phyloP scores from a whole-genome alignment of 92 coral and sea anemone genomes.

The Parazoanthus atlanticus region DNA sequence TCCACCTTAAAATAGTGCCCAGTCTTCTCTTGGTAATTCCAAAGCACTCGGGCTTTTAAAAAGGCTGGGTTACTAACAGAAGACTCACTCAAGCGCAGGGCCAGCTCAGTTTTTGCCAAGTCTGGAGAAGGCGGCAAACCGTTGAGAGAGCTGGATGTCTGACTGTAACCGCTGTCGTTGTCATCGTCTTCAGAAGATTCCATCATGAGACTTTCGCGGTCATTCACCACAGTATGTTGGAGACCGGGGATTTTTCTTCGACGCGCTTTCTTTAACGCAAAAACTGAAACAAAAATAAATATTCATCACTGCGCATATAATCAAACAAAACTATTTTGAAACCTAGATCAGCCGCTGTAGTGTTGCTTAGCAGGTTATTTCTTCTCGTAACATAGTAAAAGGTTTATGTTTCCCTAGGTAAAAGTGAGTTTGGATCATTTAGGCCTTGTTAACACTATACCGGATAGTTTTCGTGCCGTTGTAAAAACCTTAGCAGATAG shows the following conservation, averaged over 20 bases:
- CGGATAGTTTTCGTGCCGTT: too few relatives aligned
- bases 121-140: constrained; percentile 68
- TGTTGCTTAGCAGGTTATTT: too few relatives aligned
- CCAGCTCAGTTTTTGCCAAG: constrained; percentile 80
- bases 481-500: too few relatives aligned
- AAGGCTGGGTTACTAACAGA: constrained; percentile 61
- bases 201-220: constrained; percentile 28
- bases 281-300: constrained; percentile 58
- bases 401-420: too few relatives aligned
- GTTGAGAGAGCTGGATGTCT: constrained; percentile 55
- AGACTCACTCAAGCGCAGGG: constrained; percentile 57
- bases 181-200: constrained; percentile 70
- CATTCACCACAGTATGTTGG: constrained; percentile 58
- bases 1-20: constrained; percentile 55
- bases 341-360: too few relatives aligned
- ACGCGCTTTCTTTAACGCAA: constrained; percentile 72
- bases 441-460: too few relatives aligned
- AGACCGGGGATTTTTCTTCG: constrained; percentile 67
- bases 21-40: constrained; percentile 58
- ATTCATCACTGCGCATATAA: not conserved
- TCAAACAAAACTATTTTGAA: too few relatives aligned
- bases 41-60: constrained; percentile 66
- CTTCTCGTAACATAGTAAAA: too few relatives aligned
- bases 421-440: too few relatives aligned
- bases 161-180: constrained; percentile 84